These are phyloP conservation scores for Clarias gariepinus DNA, from an alignment of 2,113 vertebrate genomes.

Conservation along the genomic window DNA sequence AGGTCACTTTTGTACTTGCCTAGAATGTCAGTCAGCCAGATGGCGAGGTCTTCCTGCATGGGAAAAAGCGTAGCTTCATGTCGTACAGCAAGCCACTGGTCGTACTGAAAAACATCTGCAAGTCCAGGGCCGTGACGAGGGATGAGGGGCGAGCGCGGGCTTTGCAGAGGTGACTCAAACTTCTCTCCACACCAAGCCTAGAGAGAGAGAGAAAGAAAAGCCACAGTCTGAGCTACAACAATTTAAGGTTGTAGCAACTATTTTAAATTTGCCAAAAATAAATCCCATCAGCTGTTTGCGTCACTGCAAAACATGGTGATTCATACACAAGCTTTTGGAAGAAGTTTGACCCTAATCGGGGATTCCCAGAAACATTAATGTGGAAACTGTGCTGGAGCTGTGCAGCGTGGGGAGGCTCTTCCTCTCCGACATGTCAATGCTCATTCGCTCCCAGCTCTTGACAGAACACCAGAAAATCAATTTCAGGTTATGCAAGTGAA, in stretches of 20 bases:
- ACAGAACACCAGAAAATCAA: no score
- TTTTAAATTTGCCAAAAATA: neutral
- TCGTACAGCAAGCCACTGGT: constrained; percentile 92
- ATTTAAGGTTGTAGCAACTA: neutral
- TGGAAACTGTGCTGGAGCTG: constrained; percentile 13
- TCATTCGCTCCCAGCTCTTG: neutral
- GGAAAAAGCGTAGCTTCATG: constrained; percentile 90
- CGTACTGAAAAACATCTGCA: constrained; percentile 87
- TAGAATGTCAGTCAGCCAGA: constrained; percentile 90
- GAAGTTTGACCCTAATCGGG: neutral
- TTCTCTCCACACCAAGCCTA: constrained; percentile 92
- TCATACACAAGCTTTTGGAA: constrained; percentile 9
- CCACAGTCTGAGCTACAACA: neutral
- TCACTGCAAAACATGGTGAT: constrained; percentile 19
- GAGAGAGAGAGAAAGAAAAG: neutral
- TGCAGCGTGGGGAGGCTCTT: constrained; percentile 1
- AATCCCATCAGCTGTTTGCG: neutral
- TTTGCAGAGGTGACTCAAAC: constrained; percentile 73
- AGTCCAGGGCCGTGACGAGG: constrained; percentile 88
- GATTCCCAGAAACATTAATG: neutral
- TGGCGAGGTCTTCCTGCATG: constrained; percentile 95
- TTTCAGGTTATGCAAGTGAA: no score
- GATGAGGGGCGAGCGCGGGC: constrained; percentile 79
- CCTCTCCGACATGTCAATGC: neutral
- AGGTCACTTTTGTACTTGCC: constrained; percentile 69